These are phyloP conservation scores for Lates japonicus DNA, from an alignment of 2,797 vertebrate species.

Conservation along the genomic window DNA sequence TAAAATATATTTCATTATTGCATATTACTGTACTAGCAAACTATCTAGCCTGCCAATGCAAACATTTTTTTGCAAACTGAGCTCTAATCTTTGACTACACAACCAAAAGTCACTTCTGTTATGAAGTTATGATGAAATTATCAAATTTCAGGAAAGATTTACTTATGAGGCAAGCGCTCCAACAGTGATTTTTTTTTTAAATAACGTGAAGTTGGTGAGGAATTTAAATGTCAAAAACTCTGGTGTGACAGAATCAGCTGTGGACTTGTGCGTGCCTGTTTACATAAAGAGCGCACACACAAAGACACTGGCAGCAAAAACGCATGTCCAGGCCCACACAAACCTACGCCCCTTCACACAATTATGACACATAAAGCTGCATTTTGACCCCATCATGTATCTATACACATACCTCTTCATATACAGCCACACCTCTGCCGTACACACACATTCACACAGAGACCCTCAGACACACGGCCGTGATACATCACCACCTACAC, in stretches of 20 bases:
- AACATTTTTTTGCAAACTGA: not conserved
- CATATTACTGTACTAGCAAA: not conserved
- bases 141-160: not conserved
- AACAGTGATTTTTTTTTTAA: not conserved
- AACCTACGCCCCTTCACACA: not conserved
- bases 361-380: slow-evolving; percentile 11
- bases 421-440: slow-evolving; percentile 33
- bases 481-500: slow-evolving; percentile 81
- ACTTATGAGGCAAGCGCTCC: too few species aligned
- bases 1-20: not conserved
- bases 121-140: too few species aligned
- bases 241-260: too few species aligned
- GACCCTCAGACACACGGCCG: slow-evolving; percentile 48
- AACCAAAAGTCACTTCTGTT: not conserved
- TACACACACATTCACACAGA: slow-evolving; percentile 24
- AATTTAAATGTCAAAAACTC: not conserved
- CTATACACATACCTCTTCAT: slow-evolving; percentile 16
- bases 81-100: too few species aligned
- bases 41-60: not conserved
- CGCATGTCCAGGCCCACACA: not conserved
- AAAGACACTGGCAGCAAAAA: too few species aligned
- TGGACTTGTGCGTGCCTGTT: too few species aligned
- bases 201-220: not conserved
- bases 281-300: too few species aligned
- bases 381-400: slow-evolving; percentile 35